These are phyloP conservation scores for Erinaceus europaeus DNA, from an alignment of 2,113 vertebrate species.

Conservation along the genomic window DNA sequence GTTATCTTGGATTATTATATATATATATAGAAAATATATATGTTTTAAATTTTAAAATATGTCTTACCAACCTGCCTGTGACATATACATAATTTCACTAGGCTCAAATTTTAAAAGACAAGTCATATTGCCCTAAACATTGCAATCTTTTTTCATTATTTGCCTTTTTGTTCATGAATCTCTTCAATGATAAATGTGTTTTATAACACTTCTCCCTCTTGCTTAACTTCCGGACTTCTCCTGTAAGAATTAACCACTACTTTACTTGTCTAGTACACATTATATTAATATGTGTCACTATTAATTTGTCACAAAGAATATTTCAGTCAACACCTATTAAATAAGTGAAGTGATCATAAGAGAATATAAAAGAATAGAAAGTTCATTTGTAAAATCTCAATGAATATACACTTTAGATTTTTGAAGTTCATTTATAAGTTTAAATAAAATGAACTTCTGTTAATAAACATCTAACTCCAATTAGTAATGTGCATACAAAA, in stretches of 20 bases:
- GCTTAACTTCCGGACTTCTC: constrained; percentile 10
- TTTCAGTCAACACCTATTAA: constrained; percentile 4
- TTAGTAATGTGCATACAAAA: not conserved
- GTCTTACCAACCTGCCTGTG: not conserved
- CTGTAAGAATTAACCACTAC: not conserved
- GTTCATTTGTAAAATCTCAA: not conserved
- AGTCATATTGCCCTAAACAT: not conserved
- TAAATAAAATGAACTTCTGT: not conserved
- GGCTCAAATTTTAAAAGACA: not conserved
- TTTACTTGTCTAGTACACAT: not conserved
- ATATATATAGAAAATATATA: too few relatives aligned
- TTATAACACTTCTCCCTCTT: not conserved
- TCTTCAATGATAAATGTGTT: not conserved
- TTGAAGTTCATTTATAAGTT: not conserved
- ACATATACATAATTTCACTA: not conserved
- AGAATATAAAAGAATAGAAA: constrained; percentile 3
- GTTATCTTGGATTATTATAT: not conserved
- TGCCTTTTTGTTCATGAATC: not conserved
- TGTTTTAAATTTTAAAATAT: not conserved
- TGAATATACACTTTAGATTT: not conserved
- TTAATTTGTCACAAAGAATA: not conserved
- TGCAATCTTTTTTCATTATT: not conserved
- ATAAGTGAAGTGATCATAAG: not conserved
- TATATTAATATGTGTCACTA: constrained; percentile 1
- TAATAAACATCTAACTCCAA: constrained; percentile 8